phyloP scores from a whole-genome alignment of 2,113 vertebrate genomes.

The Urocynchramus pylzowi region DNA sequence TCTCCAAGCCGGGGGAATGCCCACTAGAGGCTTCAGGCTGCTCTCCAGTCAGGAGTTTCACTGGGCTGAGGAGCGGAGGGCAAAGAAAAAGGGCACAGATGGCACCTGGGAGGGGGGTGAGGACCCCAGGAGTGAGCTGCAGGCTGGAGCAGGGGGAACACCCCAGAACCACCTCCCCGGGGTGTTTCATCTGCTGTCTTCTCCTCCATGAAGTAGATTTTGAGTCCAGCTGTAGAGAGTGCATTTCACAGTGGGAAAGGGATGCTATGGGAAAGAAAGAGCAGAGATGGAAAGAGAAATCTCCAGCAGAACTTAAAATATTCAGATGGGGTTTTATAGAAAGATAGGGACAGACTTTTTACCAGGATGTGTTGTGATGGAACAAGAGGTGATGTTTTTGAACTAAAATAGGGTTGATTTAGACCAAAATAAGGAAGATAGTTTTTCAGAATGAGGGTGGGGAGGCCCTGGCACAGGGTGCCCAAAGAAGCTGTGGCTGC shows the following conservation, averaged over 20 bases:
- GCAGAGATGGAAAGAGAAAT: neutral
- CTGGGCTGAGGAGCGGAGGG: neutral
- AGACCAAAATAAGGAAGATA: neutral
- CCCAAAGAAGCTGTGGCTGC: neutral
- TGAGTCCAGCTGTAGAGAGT: neutral
- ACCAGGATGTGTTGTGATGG: neutral
- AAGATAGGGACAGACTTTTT: neutral
- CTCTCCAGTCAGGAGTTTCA: fast-evolving
- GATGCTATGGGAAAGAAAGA: fast-evolving
- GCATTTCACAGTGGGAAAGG: neutral
- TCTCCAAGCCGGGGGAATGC: fast-evolving
- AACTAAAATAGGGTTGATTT: neutral
- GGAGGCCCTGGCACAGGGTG: neutral
- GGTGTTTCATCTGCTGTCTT: neutral
- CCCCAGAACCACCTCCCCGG: neutral
- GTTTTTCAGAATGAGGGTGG: neutral
- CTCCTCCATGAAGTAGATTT: neutral
- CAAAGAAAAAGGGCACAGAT: neutral
- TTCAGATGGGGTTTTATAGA: neutral
- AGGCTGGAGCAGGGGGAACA: neutral
- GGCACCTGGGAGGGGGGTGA: too few relatives aligned
- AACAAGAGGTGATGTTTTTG: neutral
- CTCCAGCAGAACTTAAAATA: fast-evolving
- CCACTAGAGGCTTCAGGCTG: neutral
- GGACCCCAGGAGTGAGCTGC: neutral